Conservation (phyloP, 1,140 invertebrate species). For the Meloidogyne exigua region DNA sequence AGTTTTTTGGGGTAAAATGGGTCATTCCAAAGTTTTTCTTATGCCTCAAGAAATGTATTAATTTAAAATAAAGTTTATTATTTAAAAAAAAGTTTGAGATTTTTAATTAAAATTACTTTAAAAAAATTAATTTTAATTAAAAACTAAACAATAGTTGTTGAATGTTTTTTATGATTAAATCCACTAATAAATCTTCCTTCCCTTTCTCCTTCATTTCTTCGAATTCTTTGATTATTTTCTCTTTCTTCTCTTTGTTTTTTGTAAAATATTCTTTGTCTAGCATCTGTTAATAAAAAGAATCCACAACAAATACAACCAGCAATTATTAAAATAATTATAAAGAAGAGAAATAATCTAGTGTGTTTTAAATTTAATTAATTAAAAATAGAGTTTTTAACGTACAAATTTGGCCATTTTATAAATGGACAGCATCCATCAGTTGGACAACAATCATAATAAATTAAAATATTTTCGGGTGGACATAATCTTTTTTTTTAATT, state of each 20-base stretch:
- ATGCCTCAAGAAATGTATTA: too few species aligned
- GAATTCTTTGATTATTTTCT: background rate
- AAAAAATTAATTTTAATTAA: too few species aligned
- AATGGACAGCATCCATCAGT: constrained; percentile 41
- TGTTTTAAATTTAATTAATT: background rate
- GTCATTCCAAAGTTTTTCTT: too few species aligned
- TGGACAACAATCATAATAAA: constrained; percentile 44
- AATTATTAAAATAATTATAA: constrained; percentile 38
- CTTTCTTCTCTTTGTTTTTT: constrained; percentile 25
- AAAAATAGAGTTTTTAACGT: too few species aligned
- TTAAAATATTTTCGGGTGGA: constrained; percentile 39
- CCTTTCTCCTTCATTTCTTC: background rate
- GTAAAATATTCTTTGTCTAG: constrained; percentile 24
- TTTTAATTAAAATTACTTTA: too few species aligned
- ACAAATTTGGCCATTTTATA: constrained; percentile 49
- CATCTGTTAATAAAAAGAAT: constrained; percentile 42
- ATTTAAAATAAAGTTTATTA: too few species aligned
- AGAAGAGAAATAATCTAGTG: constrained; percentile 34
- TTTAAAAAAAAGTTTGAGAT: too few species aligned
- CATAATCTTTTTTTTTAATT: constrained; percentile 32
- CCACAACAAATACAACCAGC: constrained; percentile 39
- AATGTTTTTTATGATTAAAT: constrained; percentile 28
- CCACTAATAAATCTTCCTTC: constrained; percentile 1
- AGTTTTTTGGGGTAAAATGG: too few species aligned
- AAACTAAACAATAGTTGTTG: constrained; percentile 25